Conservation (phyloP, 1,140 invertebrate genomes). For the Drosophila orosa region DNA sequence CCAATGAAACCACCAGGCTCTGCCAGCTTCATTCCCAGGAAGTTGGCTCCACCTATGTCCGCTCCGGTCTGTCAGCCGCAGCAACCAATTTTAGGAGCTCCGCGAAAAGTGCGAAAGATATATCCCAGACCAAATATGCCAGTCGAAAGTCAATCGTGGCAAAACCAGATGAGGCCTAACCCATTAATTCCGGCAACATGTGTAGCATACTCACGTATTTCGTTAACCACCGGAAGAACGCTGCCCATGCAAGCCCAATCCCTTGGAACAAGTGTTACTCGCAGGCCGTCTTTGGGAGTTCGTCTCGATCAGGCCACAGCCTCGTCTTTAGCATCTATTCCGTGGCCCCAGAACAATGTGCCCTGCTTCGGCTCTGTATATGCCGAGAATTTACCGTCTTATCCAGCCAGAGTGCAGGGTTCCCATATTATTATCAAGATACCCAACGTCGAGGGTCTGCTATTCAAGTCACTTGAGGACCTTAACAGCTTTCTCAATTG, state of each 20-base stretch:
- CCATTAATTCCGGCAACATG: neutral
- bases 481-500: conserved; percentile 43
- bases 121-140: neutral
- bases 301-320: too few relatives aligned
- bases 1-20: too few relatives aligned
- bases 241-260: too few relatives aligned
- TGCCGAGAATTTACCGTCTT: conserved; percentile 40
- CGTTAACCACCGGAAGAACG: too few relatives aligned
- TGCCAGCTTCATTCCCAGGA: neutral
- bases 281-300: too few relatives aligned
- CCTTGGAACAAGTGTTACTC: too few relatives aligned
- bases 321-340: too few relatives aligned
- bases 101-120: neutral
- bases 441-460: conserved; percentile 19
- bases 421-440: conserved; percentile 37
- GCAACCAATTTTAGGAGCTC: too few relatives aligned
- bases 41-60: neutral
- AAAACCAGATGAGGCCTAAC: neutral
- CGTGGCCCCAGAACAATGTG: too few relatives aligned
- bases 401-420: conserved; percentile 17
- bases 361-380: conserved; percentile 31
- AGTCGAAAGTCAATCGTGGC: neutral
- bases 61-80: neutral
- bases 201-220: neutral
- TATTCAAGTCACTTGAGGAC: conserved; percentile 12